Percentiles rank a stretch among this genome's conserved stretches.
These are phyloP conservation scores for Sebastes diaconus DNA, from an alignment of 2,797 vertebrate species.

Conservation along the genomic window DNA sequence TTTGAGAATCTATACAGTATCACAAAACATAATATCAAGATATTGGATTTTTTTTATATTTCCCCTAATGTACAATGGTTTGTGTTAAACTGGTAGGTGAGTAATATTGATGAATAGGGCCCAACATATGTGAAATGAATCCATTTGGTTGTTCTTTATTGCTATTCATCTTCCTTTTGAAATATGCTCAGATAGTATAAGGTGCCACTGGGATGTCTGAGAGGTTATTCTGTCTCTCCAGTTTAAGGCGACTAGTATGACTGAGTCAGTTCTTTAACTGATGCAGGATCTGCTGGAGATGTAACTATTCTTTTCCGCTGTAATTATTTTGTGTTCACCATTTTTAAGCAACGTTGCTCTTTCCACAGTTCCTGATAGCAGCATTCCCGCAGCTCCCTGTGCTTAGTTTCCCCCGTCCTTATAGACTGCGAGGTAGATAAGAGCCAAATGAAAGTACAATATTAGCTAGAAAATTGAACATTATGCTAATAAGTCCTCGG, in stretches of 20 bases:
- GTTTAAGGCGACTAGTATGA: neutral
- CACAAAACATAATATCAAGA: fast-evolving
- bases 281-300: slow-evolving; percentile 15
- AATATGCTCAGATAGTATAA: neutral
- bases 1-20: too few species aligned
- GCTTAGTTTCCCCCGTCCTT: slow-evolving; percentile 13
- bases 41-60: too few species aligned
- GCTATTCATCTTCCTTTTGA: neutral
- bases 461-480: slow-evolving; percentile 60
- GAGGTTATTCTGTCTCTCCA: neutral
- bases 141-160: neutral
- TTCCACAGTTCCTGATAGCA: slow-evolving; percentile 3
- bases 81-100: neutral
- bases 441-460: slow-evolving; percentile 51
- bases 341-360: slow-evolving; percentile 15
- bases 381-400: neutral
- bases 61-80: neutral
- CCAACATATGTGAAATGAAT: neutral
- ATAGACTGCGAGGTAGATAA: slow-evolving; percentile 33
- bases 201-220: neutral
- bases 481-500: slow-evolving; percentile 64
- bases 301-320: neutral
- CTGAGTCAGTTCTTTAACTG: neutral
- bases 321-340: neutral
- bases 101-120: too few species aligned